Evolutionary conservation across 2,113 vertebrate genomes (phyloP).

Genomic region (Brevimyrus niger): DNA sequence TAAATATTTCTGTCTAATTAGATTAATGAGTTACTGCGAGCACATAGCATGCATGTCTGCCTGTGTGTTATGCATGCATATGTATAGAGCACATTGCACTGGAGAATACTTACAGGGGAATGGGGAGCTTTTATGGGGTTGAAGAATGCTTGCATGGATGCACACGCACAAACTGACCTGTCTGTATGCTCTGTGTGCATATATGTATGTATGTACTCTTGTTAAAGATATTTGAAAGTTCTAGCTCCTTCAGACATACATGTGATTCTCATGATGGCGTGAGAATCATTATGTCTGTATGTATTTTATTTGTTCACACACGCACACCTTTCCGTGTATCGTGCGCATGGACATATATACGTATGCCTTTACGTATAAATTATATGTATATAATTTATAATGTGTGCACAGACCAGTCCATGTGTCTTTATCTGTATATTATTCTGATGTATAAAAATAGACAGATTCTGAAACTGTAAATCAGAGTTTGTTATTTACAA

Average conservation of each 20-base stretch:
- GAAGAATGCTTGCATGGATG: slow-evolving; percentile 15
- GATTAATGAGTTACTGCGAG: not conserved
- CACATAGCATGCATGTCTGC: not conserved
- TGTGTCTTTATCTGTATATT: slow-evolving; percentile 53
- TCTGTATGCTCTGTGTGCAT: slow-evolving; percentile 19
- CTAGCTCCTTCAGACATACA: slow-evolving; percentile 23
- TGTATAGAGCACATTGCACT: not conserved
- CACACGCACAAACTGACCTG: slow-evolving; percentile 14
- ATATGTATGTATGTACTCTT: slow-evolving; percentile 21
- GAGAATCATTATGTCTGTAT: slow-evolving; percentile 32
- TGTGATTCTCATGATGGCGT: slow-evolving; percentile 34
- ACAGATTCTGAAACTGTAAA: slow-evolving; percentile 30
- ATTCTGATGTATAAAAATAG: slow-evolving; percentile 33
- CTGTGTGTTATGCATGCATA: not conserved
- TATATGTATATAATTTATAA: slow-evolving; percentile 49
- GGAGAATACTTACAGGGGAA: not conserved
- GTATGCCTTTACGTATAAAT: slow-evolving; percentile 44
- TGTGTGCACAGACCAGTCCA: slow-evolving; percentile 47
- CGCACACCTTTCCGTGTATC: slow-evolving; percentile 16
- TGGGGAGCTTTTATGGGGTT: not conserved
- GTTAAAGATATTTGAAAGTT: slow-evolving; percentile 27
- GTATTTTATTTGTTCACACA: slow-evolving; percentile 31
- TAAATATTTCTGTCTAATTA: not conserved
- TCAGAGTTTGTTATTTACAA: slow-evolving; percentile 24
- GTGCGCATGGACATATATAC: slow-evolving; percentile 28